phyloP scores from a whole-genome alignment of 2,888 invertebrate species.

The Drosophila differens region DNA sequence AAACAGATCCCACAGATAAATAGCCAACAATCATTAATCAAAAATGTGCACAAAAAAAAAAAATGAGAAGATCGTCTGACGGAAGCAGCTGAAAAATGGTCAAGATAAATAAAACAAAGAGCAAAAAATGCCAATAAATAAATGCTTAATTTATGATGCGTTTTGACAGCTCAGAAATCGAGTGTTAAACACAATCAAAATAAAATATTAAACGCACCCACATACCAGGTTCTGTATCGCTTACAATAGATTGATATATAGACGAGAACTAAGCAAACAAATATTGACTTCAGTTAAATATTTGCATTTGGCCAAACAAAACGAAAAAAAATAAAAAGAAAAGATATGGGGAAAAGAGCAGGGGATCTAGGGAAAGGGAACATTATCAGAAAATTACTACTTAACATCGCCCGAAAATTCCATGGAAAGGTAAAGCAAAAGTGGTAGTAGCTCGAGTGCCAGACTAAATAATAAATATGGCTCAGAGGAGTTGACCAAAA shows the following conservation, averaged over 20 bases:
- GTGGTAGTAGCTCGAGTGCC: conserved; percentile 33
- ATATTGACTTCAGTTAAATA: conserved; percentile 49
- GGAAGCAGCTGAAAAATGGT: conserved; percentile 62
- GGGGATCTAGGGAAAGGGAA: conserved; percentile 9
- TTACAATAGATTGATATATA: conserved; percentile 55
- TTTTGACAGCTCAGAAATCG: conserved; percentile 64
- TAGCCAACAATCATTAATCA: conserved; percentile 52
- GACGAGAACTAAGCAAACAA: conserved; percentile 2
- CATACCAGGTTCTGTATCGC: conserved; percentile 46
- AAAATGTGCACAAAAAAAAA: conserved; percentile 24
- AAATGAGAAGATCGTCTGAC: conserved; percentile 38
- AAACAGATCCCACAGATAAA: conserved; percentile 18
- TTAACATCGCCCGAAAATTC: conserved; percentile 78
- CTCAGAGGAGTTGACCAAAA: conserved; percentile 22
- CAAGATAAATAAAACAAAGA: not conserved
- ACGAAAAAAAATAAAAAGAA: not conserved
- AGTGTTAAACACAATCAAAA: conserved; percentile 15
- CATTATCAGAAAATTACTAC: conserved; percentile 82
- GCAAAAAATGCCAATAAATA: conserved; percentile 14
- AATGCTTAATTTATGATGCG: conserved; percentile 69
- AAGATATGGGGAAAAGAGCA: not conserved
- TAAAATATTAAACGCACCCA: conserved; percentile 5
- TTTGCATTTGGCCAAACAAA: conserved; percentile 32
- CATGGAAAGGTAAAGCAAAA: conserved; percentile 56
- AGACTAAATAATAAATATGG: conserved; percentile 73